Conservation (phyloP, 1,140 invertebrate genomes). For the Amyelois transitella region DNA sequence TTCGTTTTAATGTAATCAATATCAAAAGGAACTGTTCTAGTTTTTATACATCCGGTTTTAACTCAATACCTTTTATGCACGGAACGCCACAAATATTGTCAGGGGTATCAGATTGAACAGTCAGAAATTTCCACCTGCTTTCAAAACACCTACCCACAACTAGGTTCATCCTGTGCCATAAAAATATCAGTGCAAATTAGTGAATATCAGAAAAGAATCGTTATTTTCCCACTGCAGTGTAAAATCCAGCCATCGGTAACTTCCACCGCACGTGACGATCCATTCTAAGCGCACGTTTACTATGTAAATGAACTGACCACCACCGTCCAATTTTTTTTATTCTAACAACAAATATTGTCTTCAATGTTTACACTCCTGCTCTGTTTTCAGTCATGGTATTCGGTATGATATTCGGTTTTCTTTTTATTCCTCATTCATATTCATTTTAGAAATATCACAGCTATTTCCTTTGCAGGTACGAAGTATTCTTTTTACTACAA, state of each 20-base stretch:
- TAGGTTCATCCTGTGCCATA: neutral
- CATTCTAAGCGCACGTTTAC: conserved; percentile 66
- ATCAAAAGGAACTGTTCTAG: neutral
- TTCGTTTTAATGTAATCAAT: neutral
- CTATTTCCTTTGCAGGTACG: neutral
- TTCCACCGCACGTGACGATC: conserved; percentile 53
- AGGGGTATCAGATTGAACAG: too few relatives aligned
- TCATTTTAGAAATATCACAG: conserved; percentile 13
- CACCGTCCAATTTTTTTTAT: conserved; percentile 56
- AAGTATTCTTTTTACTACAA: too few relatives aligned
- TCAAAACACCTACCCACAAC: neutral
- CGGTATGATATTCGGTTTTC: conserved; percentile 5
- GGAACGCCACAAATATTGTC: too few relatives aligned
- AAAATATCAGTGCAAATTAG: neutral
- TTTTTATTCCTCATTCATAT: conserved; percentile 17
- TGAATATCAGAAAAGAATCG: neutral
- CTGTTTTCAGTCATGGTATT: conserved; percentile 21
- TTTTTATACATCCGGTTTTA: neutral
- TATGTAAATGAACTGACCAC: conserved; percentile 62
- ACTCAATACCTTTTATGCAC: neutral
- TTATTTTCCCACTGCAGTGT: neutral
- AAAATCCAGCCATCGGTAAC: conserved; percentile 28
- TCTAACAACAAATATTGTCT: conserved; percentile 50
- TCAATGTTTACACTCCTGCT: conserved; percentile 42
- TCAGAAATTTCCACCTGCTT: too few relatives aligned